Base-by-base conservation (phyloP, 1,140 invertebrate species). In the Drosophila sp. region DNA sequence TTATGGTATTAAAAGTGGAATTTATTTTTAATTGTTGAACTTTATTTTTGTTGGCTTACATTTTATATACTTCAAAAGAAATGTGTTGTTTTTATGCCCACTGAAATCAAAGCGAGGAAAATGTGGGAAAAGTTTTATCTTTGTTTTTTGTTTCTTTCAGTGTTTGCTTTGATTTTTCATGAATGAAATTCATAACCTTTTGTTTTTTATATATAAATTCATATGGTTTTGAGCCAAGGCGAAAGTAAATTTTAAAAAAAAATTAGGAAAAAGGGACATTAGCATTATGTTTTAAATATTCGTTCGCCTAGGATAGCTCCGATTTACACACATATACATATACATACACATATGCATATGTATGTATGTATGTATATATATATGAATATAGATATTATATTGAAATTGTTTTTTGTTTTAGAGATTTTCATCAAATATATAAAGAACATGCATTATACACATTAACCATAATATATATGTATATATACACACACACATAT, bases 41-140 rank as follows among this genome's bases (percentile, higher is more conserved):
- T 86, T 86, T 86, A 87, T 89, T 87, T 75, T 77, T 86, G 60
- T 79, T 80, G 76, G 69, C 84, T 87, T 87, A 87, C 83, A 79
- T 77, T 79, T 70, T 73, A 89, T 70, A 77, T 87, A 87, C 72
- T 86, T 87, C 83, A 86, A 79, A 79, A 87, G 86, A 76, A 50
- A 50, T 10, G 44, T 47, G 44, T 27, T 50, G 8, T 77, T 70
- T 71, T 74, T 79, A 83, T 62, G 65, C 83, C 83, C 83, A 86
- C 83, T 23, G 8, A 35, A 58, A 55, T 55, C 32, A 57, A 74
- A 89, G 76, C 76, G 62, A 83, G 74, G 80, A 62, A 83, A 83
- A 69, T 64, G 84, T 79, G 83, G 83, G 79, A 58, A 86, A 87
- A 29, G 44, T 47, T 47, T 3, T 23, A n/a, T 38, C 5, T 38